Conservation (phyloP, 1,140 invertebrate genomes). For the Drosophila malerkotliana region DNA sequence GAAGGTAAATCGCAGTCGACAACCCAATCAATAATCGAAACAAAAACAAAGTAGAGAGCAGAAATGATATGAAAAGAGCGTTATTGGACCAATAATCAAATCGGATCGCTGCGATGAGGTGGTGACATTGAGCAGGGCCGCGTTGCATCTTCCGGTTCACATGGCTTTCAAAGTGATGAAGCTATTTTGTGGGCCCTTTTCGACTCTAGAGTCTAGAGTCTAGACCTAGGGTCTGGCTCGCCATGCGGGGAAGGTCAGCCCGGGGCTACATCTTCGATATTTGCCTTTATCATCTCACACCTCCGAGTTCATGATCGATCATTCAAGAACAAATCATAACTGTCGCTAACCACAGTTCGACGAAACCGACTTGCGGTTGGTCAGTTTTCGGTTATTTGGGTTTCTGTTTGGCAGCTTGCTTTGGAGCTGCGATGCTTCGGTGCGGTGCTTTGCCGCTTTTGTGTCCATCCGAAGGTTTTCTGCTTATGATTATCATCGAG, state of each 20-base stretch:
- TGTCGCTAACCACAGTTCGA: conserved; percentile 43
- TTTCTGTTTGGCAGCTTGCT: not conserved
- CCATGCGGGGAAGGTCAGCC: conserved; percentile 27
- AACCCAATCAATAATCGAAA: conserved; percentile 15
- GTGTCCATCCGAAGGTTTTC: conserved; percentile 44
- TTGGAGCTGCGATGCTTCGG: not conserved
- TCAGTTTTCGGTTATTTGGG: conserved; percentile 23
- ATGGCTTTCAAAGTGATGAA: not conserved
- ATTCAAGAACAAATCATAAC: conserved; percentile 49
- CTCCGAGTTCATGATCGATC: conserved; percentile 30
- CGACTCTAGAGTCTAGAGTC: no score
- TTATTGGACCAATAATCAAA: conserved; percentile 43
- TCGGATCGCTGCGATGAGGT: conserved; percentile 29
- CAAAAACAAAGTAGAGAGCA: conserved; percentile 3
- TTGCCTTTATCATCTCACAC: not conserved
- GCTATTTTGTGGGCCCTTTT: no score
- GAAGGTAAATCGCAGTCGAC: conserved; percentile 54
- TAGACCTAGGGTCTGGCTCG: no score
- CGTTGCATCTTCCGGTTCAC: conserved; percentile 32
- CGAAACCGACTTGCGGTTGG: conserved; percentile 46
- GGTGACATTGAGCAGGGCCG: conserved; percentile 2
- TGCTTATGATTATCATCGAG: conserved; percentile 36
- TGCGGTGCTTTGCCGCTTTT: conserved; percentile 15
- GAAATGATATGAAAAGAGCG: conserved; percentile 25
- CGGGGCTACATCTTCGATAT: conserved; percentile 30